Percentiles rank a stretch among this genome's conserved stretches.
phyloP scores from a whole-genome alignment of 2,113 vertebrate genomes.

The Atractosteus spatula region DNA sequence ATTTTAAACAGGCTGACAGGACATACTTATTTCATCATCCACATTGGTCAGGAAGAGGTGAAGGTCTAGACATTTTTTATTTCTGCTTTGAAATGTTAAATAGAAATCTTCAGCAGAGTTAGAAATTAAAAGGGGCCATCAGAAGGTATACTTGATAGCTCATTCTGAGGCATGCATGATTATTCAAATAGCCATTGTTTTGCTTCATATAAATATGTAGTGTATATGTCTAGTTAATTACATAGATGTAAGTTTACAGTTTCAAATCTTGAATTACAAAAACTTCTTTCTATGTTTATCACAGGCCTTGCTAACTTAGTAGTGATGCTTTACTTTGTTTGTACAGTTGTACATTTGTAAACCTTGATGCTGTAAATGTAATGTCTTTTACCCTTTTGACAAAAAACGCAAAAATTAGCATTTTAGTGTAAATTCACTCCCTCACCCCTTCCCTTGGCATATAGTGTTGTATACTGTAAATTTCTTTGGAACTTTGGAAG shows the following conservation, averaged over 20 bases:
- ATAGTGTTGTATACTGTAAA: constrained; percentile 99
- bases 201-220: constrained; percentile 94
- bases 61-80: constrained; percentile 62
- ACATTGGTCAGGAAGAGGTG: constrained; percentile 61
- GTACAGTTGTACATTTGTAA: constrained; percentile 99
- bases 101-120: constrained; percentile 21
- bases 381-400: constrained; percentile 90
- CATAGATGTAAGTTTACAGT: constrained; percentile 94
- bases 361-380: constrained; percentile 99
- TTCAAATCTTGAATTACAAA: constrained; percentile 57
- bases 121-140: constrained; percentile 64
- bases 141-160: constrained; percentile 71
- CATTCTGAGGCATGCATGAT: constrained; percentile 85
- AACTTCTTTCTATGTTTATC: constrained; percentile 81
- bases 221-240: constrained; percentile 86
- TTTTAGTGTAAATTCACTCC: constrained; percentile 98
- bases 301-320: constrained; percentile 93
- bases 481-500: constrained; percentile 79
- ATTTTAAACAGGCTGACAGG: constrained; percentile 46
- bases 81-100: constrained; percentile 66
- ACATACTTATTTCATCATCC: constrained; percentile 60
- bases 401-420: constrained; percentile 74
- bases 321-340: constrained; percentile 90
- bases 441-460: constrained; percentile 80
- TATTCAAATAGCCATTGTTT: constrained; percentile 64